Evolutionary conservation across 2,113 vertebrate genomes (phyloP), one percentile per base, ranked within the genome.

Genomic region (Casuarius casuarius): DNA sequence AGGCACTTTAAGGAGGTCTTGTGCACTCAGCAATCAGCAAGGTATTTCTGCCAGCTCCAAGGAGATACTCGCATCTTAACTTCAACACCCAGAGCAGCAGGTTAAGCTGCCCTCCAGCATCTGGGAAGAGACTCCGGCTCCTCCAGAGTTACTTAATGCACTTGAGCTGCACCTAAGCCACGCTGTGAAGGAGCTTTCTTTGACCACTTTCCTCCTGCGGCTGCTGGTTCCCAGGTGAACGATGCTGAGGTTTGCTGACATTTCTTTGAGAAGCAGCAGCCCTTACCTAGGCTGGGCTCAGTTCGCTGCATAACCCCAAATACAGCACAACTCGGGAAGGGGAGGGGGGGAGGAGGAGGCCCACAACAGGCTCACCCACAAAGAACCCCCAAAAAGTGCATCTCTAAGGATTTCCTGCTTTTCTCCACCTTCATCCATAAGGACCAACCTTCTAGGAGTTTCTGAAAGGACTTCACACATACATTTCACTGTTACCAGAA

Each of bases 301-400:
- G 67, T 2, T 44, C 63, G 61, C 38, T 70, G 25, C 6, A 1
- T 10, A 62, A 77, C 5, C 22, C 25, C 40, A 49, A 15, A 40
- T 0, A 20, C 18, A 38, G 7, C 0, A 31, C 54, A 31, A 18
- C 54, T 10, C 54, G 17, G 8, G 15, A 56, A 56, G 28, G 14
- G 14, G 28, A 56, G 28, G 54, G 54, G 28, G 54, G 54, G 29
- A 56, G 54, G 54, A 56, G 15, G 54, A 18, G 28, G 29, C 54
- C 54, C 54, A 31, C 10, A 9, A 56, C 54, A 31, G 7, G 2
- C 16, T 29, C 15, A 15, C 28, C 72, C 61, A 9, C 2, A 5
- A 67, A 17, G 89, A 33, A 5, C 9, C 2, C 5, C 4, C 19
- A 38, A 66, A 63, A 62, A 62, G 7, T 7, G 26, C 31, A 70